Base-by-base conservation (phyloP, 2,113 vertebrate species). In the Phocoena sinus region DNA sequence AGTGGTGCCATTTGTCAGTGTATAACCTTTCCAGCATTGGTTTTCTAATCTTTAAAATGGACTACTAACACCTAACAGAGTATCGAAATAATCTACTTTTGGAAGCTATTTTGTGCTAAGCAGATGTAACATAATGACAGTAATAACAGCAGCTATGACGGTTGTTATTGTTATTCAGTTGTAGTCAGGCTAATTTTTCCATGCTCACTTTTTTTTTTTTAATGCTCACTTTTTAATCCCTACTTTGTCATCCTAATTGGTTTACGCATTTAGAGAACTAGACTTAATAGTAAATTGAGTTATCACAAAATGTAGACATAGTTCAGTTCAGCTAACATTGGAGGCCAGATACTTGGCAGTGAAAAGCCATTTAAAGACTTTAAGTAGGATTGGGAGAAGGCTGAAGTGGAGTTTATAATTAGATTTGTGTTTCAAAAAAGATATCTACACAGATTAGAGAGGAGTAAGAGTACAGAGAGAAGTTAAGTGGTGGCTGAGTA, bases 351-450 rank as follows among this genome's bases (percentile, higher is more conserved):
- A 83, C 50, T 92, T 92, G 76, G 58, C 88, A 88, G 25, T 88
- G 44, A 95, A 95, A 96, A 96, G 36, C 84, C 80, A 70, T 96
- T 94, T 92, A 94, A 93, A 83, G 79, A 76, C 74, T 89, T 83
- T 94, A 92, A 96, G 68, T 70, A 89, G 93, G 79, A 81, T 74
- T 96, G 92, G 47, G 86, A 89, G 36, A 76, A 44, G 73, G 73
- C 44, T 82, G 56, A 95, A 91, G 85, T 95, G 20, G 90, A 89
- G 36, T 88, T 94, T 94, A 71, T 97, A 97, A 97, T 97, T 95
- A 83, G 74, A 63, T 94, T 81, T 90, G 60, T 67, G 74, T 20
- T 58, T 21, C 0, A 58, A 2, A 28, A 70, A 83, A 93, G 82
- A 38, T 71, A 62, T 76, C 86, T 96, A 47, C 28, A 73, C 31